phyloP scores from a whole-genome alignment of 2,888 invertebrate species.

The Oscheius myriophilus region DNA sequence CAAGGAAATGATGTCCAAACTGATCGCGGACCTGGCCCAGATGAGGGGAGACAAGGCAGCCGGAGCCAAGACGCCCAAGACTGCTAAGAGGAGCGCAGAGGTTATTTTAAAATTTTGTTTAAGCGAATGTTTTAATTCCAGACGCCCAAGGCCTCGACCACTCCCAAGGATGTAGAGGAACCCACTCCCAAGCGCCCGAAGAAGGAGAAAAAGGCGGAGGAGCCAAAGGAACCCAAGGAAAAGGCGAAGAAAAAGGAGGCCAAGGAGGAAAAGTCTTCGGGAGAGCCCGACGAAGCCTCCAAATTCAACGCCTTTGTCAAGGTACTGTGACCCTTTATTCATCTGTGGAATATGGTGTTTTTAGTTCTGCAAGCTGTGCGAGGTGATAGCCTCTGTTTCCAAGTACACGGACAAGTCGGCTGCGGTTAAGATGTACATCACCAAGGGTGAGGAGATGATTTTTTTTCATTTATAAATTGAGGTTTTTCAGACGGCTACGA shows the following conservation, averaged over 20 bases:
- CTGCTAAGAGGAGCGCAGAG: conserved; percentile 13
- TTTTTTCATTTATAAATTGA: neutral
- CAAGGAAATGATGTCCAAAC: conserved; percentile 40
- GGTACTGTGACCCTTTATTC: conserved; percentile 21
- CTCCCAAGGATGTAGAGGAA: neutral
- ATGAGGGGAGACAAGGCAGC: conserved; percentile 35
- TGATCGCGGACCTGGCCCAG: conserved; percentile 51
- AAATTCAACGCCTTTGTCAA: conserved; percentile 48
- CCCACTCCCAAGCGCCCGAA: conserved; percentile 4
- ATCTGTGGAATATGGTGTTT: neutral
- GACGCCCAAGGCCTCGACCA: neutral
- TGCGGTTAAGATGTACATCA: conserved; percentile 38
- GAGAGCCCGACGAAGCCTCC: conserved; percentile 35
- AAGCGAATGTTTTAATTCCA: too few species aligned
- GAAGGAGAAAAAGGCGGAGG: conserved; percentile 7
- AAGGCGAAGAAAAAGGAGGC: conserved; percentile 25
- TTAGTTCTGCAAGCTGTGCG: conserved; percentile 55
- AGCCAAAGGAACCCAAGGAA: conserved; percentile 1
- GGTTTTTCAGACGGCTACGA: conserved; percentile 39
- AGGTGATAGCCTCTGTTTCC: conserved; percentile 39
- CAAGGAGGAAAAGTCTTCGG: conserved; percentile 16
- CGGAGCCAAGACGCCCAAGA: conserved; percentile 37
- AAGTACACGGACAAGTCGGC: conserved; percentile 47
- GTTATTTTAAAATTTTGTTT: too few species aligned
- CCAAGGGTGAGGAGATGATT: conserved; percentile 32